These are phyloP conservation scores for Regulus satrapa DNA, from an alignment of 2,113 vertebrate genomes.

Conservation along the genomic window DNA sequence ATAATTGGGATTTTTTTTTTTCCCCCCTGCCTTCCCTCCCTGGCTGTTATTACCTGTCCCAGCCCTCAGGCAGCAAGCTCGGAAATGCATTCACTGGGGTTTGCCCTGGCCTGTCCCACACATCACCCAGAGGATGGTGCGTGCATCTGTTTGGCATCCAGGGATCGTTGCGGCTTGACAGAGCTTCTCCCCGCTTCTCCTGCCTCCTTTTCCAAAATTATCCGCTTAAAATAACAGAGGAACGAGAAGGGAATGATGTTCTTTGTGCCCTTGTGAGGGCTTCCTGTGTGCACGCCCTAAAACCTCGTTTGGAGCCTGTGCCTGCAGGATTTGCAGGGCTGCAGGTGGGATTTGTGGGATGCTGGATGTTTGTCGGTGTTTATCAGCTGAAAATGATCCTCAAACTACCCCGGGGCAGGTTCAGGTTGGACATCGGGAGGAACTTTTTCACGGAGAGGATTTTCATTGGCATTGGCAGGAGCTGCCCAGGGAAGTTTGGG, in stretches of 20 bases:
- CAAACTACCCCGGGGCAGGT: fast-evolving
- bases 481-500: not conserved
- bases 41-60: slow-evolving; percentile 74
- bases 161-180: not conserved
- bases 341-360: fast-evolving
- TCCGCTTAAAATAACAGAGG: not conserved
- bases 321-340: fast-evolving
- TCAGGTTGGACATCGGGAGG: not conserved
- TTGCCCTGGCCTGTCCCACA: slow-evolving; percentile 79
- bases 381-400: not conserved
- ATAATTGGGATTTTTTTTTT: not conserved
- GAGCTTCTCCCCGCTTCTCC: not conserved
- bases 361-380: not conserved
- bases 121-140: not conserved
- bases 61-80: slow-evolving; percentile 72
- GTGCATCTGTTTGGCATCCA: slow-evolving; percentile 12
- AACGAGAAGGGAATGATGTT: fast-evolving
- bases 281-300: fast-evolving
- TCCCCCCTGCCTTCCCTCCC: not conserved
- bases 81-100: slow-evolving; percentile 62
- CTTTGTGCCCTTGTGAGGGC: fast-evolving
- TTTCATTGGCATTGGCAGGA: fast-evolving
- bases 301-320: not conserved
- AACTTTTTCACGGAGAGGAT: not conserved
- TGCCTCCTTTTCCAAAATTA: not conserved